A percentile compares a stretch with the other conserved stretches of the same genome.
Evolutionary conservation across 2,888 invertebrate species (phyloP).

Genomic region (Patella ulyssiponensis): DNA sequence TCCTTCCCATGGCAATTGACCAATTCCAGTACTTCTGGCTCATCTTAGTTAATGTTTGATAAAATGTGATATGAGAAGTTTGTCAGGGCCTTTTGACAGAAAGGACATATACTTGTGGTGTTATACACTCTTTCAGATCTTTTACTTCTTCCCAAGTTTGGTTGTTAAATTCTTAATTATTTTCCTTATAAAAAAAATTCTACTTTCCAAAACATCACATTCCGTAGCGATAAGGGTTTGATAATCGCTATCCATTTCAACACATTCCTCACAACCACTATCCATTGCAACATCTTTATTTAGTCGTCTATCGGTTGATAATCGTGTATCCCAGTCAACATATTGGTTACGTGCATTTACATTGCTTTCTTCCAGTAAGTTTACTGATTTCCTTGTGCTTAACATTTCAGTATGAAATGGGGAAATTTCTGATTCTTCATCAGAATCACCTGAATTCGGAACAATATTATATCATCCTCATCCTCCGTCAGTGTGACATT

Average conservation of each 20-base stretch:
- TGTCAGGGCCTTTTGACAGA: neutral
- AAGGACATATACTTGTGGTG: neutral
- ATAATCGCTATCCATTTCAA: neutral
- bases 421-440: too few relatives aligned
- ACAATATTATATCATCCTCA: too few relatives aligned
- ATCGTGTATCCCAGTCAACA: too few relatives aligned
- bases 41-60: neutral
- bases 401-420: too few relatives aligned
- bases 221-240: neutral
- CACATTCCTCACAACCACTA: neutral
- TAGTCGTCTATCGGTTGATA: neutral
- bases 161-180: neutral
- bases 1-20: constrained; percentile 12
- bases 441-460: too few relatives aligned
- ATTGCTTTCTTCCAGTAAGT: too few relatives aligned
- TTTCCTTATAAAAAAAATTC: neutral
- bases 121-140: neutral
- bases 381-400: too few relatives aligned
- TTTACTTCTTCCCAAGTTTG: neutral
- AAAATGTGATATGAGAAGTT: neutral
- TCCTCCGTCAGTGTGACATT: too few relatives aligned
- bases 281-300: neutral
- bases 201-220: neutral
- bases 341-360: too few relatives aligned
- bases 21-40: constrained; percentile 26